Evolutionary conservation across 2,797 vertebrate species (phyloP), one percentile per base, ranked within the genome.

Genomic region (Bufotes viridis): DNA sequence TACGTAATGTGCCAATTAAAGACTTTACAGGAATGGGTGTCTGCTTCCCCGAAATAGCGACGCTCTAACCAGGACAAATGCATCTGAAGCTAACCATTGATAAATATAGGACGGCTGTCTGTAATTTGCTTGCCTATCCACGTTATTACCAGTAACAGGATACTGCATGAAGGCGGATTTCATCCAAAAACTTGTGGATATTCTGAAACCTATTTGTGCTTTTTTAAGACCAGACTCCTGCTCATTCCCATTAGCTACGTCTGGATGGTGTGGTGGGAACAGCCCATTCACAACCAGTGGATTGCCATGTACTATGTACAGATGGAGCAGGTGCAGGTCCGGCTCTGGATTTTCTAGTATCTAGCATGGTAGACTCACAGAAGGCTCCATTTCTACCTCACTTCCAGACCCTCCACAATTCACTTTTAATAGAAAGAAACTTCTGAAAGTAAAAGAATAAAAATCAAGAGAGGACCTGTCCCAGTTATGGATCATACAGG

Each of bases 71-170:
- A 42, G 34, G 7, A 63, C 17, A 82, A 82, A 78, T 26, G 53
- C 2, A 14, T 67, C 0, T 61, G 13, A 24, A 81, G 78, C 81
- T 42, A 81, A 75, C 12, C 57, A 26, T 34, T 51, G 84, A 86
- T 78, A 89, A 89, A 78, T 89, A 86, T 78, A 86, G 78, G 78
- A 34, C 24, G 7, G 58, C 17, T 15, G 78, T 15, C 87, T 89
- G 84, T 86, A 89, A 89, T 86, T 89, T 86, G 5, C 84, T 42
- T 42, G 42, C 42, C 2, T 42, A 42, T 42, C 42, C 42, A 42
- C 42, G 3, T 34, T 34, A 42, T 42, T 42, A 42, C 42, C 51
- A 0, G 74, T 82, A 85, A 86, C 78, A 49, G 51, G 78, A 82
- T 89, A 42, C 83, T 72, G 61, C 14, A 22, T 14, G 78, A 81